Percentiles rank a stretch among this genome's conserved stretches.
Evolutionary conservation across 2,888 invertebrate species (phyloP).

Genomic region (Mesoligia furuncula): DNA sequence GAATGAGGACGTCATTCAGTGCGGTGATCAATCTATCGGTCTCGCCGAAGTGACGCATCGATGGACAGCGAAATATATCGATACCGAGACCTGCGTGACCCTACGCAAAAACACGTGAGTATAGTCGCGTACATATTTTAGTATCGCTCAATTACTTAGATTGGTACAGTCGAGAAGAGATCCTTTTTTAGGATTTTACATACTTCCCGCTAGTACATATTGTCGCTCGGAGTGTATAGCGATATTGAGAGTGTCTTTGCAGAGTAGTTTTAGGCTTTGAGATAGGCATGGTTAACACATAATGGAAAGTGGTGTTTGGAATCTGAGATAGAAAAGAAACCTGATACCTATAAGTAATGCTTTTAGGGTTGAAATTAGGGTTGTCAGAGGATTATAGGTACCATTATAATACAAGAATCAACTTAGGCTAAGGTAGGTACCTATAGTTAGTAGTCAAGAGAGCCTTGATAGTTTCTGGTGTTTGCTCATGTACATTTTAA

Average conservation of each 20-base stretch:
- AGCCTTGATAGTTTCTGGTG: rapidly evolving
- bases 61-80: conserved; percentile 84
- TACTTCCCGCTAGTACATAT: conserved; percentile 55
- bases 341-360: background rate
- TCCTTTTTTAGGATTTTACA: conserved; percentile 59
- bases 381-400: background rate
- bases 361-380: background rate
- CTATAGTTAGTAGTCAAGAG: no score
- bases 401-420: background rate
- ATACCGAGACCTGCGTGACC: conserved; percentile 75
- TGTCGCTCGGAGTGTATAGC: conserved; percentile 46
- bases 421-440: background rate
- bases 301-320: conserved; percentile 21
- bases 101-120: conserved; percentile 70
- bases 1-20: conserved; percentile 81
- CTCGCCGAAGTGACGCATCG: conserved; percentile 80
- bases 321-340: conserved; percentile 30
- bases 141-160: conserved; percentile 68
- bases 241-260: conserved; percentile 46
- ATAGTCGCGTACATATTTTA: conserved; percentile 69
- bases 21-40: conserved; percentile 86
- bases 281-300: conserved; percentile 32
- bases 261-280: conserved; percentile 36
- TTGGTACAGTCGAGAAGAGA: conserved; percentile 63
- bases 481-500: background rate